Evolutionary conservation across 2,113 vertebrate species (phyloP), one percentile per base, ranked within the genome.

Genomic region (Ceratotherium simum): DNA sequence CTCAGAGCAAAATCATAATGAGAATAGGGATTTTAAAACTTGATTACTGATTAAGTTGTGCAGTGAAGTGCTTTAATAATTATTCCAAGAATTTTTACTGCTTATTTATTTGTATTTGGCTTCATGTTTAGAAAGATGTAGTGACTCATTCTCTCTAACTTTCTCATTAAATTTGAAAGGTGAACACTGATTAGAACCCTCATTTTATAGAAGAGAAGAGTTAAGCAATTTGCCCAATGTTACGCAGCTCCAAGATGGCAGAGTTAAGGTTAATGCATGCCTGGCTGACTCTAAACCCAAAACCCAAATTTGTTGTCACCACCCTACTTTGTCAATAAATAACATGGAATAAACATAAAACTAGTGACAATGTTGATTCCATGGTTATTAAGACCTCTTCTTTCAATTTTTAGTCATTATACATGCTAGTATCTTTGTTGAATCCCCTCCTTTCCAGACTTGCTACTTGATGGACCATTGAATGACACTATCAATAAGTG

Each of bases 21-120:
- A 86, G 46, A 89, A 91, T 39, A 75, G 4, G 8, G 29, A 67
- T 89, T 96, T 84, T 80, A 80, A 91, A 92, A 89, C n/a, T 23
- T 84, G 58, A 94, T 85, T 85, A 65, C 64, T 69, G 83, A 88
- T 80, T 79, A 85, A 80, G 31, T 39, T 84, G 7, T 92, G 8
- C 33, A 89, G 31, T 91, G 51, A 80, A 69, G 14, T 69, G n/a
- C 33, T 78, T 88, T 88, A 79, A 67, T 87, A 60, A 67, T 79
- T 75, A 73, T 79, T 91, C 81, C 48, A 89, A n/a, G 31, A 78
- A 80, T 67, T 80, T 42, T 39, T 36, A 64, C 8, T 70, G 27
- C 51, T 95, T 83, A 58, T 42, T 91, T 93, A 51, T 86, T 85
- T 95, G 13, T 33, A 5, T 95, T 94, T 91, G 39, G 6, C 11